phyloP scores from a whole-genome alignment of 2,797 vertebrate species.

The Coluber constrictor region DNA sequence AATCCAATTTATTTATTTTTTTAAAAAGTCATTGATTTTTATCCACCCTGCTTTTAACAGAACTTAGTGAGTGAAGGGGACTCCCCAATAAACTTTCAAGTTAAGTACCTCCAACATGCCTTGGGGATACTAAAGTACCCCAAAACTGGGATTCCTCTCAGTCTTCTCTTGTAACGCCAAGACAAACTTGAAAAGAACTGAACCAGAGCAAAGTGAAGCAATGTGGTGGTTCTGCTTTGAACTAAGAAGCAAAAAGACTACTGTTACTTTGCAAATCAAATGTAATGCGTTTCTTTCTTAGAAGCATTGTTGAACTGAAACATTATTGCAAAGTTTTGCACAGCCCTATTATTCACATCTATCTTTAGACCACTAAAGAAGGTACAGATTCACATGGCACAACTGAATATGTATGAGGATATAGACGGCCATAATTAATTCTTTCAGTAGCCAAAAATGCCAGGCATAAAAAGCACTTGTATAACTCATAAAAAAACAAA shows the following conservation, averaged over 20 bases:
- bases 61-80: not conserved
- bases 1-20: too few species aligned
- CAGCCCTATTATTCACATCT: constrained; percentile 4
- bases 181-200: not conserved
- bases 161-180: not conserved
- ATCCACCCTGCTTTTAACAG: not conserved
- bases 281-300: not conserved
- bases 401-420: constrained; percentile 49
- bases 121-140: not conserved
- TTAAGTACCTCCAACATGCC: not conserved
- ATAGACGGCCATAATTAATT: constrained; percentile 47
- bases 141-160: not conserved
- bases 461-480: constrained; percentile 36
- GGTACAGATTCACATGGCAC: constrained; percentile 40
- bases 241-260: not conserved
- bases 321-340: not conserved
- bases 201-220: not conserved
- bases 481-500: constrained; percentile 22
- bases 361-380: constrained; percentile 42
- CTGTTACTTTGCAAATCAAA: not conserved
- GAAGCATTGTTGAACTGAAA: not conserved
- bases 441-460: constrained; percentile 38
- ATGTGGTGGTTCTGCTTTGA: not conserved
- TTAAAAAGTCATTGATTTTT: too few species aligned
- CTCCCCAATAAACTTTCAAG: not conserved